Base-by-base conservation (phyloP, 2,888 invertebrate genomes). In the Cryptus viduatorius region DNA sequence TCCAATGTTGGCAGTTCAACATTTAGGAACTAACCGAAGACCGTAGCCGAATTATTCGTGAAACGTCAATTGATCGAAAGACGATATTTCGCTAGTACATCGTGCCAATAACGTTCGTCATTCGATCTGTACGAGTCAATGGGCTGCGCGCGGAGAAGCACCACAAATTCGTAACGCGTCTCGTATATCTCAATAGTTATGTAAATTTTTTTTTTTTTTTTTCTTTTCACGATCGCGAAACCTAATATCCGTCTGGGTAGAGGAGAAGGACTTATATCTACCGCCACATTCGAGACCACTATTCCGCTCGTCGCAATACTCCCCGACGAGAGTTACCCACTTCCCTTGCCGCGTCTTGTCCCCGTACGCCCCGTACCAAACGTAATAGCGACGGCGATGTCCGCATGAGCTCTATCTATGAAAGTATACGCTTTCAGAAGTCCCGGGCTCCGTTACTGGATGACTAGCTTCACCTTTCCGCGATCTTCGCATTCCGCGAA, bases 71-170 rank as follows among this genome's bases (percentile, higher is more conserved):
- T 42, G 56, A 24, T 37, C 24, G 65, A 72, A 59, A 71, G 16
- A n/a, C 46, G 73, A 75, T 75, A 76, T 56, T 48, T 44, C 12
- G 48, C n/a, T 79, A 14, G 37, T 37, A 14, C 31, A 61, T 29
- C 56, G 68, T 16, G 59, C 68, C 68, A 61, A 78, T 78, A 69
- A 46, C 59, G 78, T 46, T 68, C 78, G 68, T 69, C 78, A 78
- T 68, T 59, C 59, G 69, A 78, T 78, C 69, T 59, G 31, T 48
- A 46, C 44, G 14, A 68, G 78, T 64, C 19, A 64, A 75, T 61
- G 59, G 44, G 42, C 5, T 68, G n/a, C 31, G 14, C 5, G 4
- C 19, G 16, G 48, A 59, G 59, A 24, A 19, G 16, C 29, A 19
- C 46, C 46, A 61, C 19, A 14, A 24, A 24, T 24, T 56, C 24